Evolutionary conservation across 2,888 invertebrate species (phyloP), one percentile per base, ranked within the genome.

Genomic region (Netelia inedita): DNA sequence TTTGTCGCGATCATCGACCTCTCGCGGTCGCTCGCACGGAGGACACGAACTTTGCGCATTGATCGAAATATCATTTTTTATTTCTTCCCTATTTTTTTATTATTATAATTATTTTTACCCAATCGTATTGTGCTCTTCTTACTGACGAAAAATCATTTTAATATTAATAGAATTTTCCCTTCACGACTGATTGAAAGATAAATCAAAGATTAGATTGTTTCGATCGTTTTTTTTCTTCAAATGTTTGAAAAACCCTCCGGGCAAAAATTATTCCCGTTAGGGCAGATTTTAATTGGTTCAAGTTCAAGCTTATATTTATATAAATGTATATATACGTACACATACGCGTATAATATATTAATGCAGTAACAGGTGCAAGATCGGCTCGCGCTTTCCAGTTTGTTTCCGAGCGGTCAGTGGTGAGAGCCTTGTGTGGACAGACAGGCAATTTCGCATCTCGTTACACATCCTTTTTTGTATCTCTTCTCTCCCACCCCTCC

Each of bases 391-490:
- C 66, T 66, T 66, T 46, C 21, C 50, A 66, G 57, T 43, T 11
- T 57, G 61, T 78, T 41, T 43, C 43, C 21, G 46, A 50, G 71
- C 65, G 46, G 46, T 46, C 46, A 68, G 76, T 43, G 68, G 68
- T 43, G 57, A 41, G 71, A 23, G 65, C 35, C 50, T 21, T 68
- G 46, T 50, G 41, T 73, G 65, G 57, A 79, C 79, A 66, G 79
- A 57, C 57, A 79, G 75, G 79, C 66, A 79, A 79, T 79, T 79
- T 79, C 57, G 73, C 73, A 59, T 72, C 55, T 46, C 55, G 28
- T 63, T 66, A 57, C 46, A 50, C 21, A 14, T 23, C 3, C 19
- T 19, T 21, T 2, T 46, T 19, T 66, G 5, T 66, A 10, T 21
- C n/a, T 6, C 1, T 65, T 19, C n/a, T n/a, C 55, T 79, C 23